phyloP scores from a whole-genome alignment of 2,797 vertebrate genomes.

The Neoniphon sammara region DNA sequence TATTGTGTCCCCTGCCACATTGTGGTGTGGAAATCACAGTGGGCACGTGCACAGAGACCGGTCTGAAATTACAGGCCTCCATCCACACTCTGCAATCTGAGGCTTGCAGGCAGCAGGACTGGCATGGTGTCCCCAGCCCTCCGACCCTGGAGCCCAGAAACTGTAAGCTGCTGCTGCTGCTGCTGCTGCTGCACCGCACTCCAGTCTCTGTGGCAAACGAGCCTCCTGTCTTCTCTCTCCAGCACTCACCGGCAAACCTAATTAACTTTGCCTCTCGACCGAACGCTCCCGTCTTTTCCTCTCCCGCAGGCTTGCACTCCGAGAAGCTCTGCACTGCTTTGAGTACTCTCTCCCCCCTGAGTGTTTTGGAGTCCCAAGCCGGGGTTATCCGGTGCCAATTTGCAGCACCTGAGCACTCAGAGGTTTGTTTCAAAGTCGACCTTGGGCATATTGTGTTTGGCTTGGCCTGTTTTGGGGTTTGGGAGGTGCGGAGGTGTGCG shows the following conservation, averaged over 20 bases:
- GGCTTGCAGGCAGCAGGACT: slow-evolving; percentile 73
- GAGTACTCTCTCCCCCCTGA: slow-evolving; percentile 25
- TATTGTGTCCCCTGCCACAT: slow-evolving; percentile 65
- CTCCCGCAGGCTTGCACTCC: slow-evolving; percentile 38
- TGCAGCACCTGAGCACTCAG: slow-evolving; percentile 28
- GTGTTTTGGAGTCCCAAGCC: slow-evolving; percentile 22
- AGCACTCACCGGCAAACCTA: slow-evolving; percentile 63
- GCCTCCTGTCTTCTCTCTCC: slow-evolving; percentile 65
- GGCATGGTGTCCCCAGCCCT: slow-evolving; percentile 59
- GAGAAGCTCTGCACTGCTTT: slow-evolving; percentile 44
- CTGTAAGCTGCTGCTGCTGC: slow-evolving; percentile 57
- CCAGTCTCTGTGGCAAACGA: slow-evolving; percentile 53
- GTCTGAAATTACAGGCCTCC: slow-evolving; percentile 72
- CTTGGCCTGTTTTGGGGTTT: slow-evolving; percentile 19
- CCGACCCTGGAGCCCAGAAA: slow-evolving; percentile 40
- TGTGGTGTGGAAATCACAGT: slow-evolving; percentile 72
- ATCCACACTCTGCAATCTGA: slow-evolving; percentile 68
- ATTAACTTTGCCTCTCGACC: slow-evolving; percentile 63
- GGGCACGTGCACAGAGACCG: slow-evolving; percentile 59
- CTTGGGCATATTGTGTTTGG: slow-evolving; percentile 6
- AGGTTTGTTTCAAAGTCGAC: slow-evolving; percentile 47
- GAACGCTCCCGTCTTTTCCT: slow-evolving; percentile 34
- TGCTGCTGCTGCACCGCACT: slow-evolving; percentile 43
- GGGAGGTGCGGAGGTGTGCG: slow-evolving; percentile 17
- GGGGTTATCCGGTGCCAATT: slow-evolving; percentile 21